Percentiles rank a stretch among this genome's conserved stretches.
phyloP scores from a whole-genome alignment of 2,797 vertebrate genomes.

The Nasua narica region DNA sequence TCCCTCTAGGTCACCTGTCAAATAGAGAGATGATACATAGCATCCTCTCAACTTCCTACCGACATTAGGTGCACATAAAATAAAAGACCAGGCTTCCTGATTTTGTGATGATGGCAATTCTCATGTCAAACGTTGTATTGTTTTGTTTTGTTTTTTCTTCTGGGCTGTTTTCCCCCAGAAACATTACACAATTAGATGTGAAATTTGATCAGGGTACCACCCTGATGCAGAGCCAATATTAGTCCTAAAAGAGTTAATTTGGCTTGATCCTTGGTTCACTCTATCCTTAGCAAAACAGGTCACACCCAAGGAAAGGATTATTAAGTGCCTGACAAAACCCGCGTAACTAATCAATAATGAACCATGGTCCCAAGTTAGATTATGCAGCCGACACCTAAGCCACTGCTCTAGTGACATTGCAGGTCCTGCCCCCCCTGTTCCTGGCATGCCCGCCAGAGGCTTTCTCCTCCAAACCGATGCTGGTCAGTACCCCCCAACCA shows the following conservation, averaged over 20 bases:
- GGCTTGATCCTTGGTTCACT: constrained; percentile 4
- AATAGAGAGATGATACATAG: neutral
- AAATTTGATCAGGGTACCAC: neutral
- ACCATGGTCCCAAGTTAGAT: neutral
- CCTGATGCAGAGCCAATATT: neutral
- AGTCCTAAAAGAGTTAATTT: neutral
- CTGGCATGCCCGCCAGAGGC: neutral
- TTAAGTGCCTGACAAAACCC: constrained; percentile 25
- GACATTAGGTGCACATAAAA: neutral
- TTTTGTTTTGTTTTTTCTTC: neutral
- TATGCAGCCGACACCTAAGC: neutral
- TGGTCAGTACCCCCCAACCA: neutral
- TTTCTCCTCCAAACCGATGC: neutral
- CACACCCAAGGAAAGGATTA: constrained; percentile 44
- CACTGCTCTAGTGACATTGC: neutral
- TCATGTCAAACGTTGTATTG: neutral
- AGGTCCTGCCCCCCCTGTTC: neutral
- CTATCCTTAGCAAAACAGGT: constrained; percentile 19
- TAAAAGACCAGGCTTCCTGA: neutral
- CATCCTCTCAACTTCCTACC: neutral
- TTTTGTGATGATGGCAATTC: neutral
- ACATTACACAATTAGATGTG: neutral
- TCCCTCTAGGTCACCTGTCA: neutral
- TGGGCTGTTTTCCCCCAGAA: neutral
- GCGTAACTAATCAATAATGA: constrained; percentile 32